phyloP scores from a whole-genome alignment of 30 jellyfish, hydroid and myxozoan species.

The Calvadosia cruxmelitensis region DNA sequence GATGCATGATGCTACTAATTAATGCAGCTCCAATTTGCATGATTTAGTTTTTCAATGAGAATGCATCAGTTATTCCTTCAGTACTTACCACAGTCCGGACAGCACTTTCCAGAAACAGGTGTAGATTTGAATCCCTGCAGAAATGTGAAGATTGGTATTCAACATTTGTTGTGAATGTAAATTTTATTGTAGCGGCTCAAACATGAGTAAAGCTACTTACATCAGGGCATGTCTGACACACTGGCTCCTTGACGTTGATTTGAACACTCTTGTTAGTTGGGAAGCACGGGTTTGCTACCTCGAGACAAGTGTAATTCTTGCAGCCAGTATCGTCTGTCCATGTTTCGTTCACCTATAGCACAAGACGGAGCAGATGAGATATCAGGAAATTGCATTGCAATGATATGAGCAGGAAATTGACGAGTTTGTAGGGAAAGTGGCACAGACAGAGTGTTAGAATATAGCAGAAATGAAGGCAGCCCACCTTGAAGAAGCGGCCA shows the following conservation, averaged over 20 bases:
- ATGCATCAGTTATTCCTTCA: no score
- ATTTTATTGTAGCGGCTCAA: neutral
- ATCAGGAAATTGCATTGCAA: no score
- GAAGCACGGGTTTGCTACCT: conserved; percentile 72
- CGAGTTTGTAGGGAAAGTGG: no score
- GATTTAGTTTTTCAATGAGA: no score
- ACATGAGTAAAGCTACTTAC: conserved; percentile 1
- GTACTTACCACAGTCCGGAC: conserved; percentile 89
- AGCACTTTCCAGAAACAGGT: conserved; percentile 31
- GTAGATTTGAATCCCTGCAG: conserved; percentile 45
- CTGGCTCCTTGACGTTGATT: conserved; percentile 42
- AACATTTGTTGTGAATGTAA: neutral
- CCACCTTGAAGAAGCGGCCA: conserved; percentile 60
- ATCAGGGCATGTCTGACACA: conserved; percentile 70
- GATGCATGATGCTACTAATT: neutral
- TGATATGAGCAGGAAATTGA: no score
- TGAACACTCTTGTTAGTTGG: conserved; percentile 58
- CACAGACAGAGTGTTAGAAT: no score
- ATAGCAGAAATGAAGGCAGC: neutral
- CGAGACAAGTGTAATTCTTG: conserved; percentile 59
- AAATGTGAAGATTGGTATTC: neutral
- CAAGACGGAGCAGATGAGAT: neutral
- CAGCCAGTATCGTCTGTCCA: conserved; percentile 68
- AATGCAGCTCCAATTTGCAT: no score
- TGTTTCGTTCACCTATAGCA: conserved; percentile 36